Base-by-base conservation (phyloP, 1,140 invertebrate species). In the Mactra quadrangularis region DNA sequence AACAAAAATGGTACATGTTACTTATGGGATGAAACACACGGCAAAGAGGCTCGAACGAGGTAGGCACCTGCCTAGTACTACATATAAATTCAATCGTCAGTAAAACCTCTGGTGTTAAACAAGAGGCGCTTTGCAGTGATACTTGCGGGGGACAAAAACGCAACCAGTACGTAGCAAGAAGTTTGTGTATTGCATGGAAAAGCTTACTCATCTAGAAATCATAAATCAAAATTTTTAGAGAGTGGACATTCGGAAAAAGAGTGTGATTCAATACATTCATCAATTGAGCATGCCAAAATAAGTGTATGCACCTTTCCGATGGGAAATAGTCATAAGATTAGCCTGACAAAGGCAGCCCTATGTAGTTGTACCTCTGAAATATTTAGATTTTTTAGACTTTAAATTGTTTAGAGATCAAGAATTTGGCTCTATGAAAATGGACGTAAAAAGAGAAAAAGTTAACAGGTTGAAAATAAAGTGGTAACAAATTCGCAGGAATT, bases 1-100 rank as follows among this genome's bases (percentile, higher is more conserved):
- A 57, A 62, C 22, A 55, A 45, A 53, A 50, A 68, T 41, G 85
- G 70, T 31, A 66, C 47, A n/a, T 86, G 82, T 53, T 86, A 76
- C 64, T 17, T 84, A 1, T 84, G 85, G 71, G 52, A 68, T 38
- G 82, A 84, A 33, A 66, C 53, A 35, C 59, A 86, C 7, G 85
- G 60, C 17, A 59, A 62, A 29, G 27, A 64, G 62, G 75, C 83
- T n/a, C n/a, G n/a, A n/a, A n/a, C n/a, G n/a, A n/a, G n/a, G n/a
- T n/a, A n/a, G n/a, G n/a, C n/a, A n/a, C 85, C 27, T 77, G 79
- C 53, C 35, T 86, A 17, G 22, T 66, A 52, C 27, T 27, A 9
- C 52, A 68, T 27, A 38, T 86, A 59, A 59, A 45, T 33, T 71
- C 59, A 27, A 33, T 62, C 72, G 59, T 45, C 27, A n/a, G n/a